Conservation (phyloP, 2,797 vertebrate genomes). For the Loris lydekkerianus region DNA sequence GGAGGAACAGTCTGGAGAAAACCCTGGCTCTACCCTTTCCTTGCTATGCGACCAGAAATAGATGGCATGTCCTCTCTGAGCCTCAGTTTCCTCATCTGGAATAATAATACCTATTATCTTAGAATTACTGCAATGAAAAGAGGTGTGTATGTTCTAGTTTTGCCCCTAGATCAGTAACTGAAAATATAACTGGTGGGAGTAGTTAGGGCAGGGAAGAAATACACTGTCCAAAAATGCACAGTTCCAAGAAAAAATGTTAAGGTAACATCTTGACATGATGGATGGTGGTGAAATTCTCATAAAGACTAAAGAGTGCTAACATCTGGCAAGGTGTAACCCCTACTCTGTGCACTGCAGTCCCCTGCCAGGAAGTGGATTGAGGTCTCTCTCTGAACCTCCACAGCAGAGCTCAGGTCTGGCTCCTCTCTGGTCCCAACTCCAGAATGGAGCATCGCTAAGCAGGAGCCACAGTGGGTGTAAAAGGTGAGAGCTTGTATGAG, state of each 20-base stretch:
- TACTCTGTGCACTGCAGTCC: not conserved
- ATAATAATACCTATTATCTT: slow-evolving; percentile 29
- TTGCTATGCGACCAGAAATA: not conserved
- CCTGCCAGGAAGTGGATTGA: not conserved
- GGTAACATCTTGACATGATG: slow-evolving; percentile 6
- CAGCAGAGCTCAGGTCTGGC: not conserved
- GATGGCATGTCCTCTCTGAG: not conserved
- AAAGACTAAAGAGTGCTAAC: slow-evolving; percentile 39
- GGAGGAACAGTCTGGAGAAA: not conserved
- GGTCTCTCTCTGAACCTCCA: not conserved
- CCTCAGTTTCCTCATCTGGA: slow-evolving; percentile 40
- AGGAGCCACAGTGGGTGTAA: not conserved
- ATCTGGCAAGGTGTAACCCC: not conserved
- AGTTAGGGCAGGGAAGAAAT: not conserved
- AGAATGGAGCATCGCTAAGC: not conserved
- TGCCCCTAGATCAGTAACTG: not conserved
- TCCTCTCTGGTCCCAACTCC: not conserved
- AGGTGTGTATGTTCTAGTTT: not conserved
- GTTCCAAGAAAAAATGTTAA: slow-evolving; percentile 22
- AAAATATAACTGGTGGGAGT: not conserved
- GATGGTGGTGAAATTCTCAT: slow-evolving; percentile 40
- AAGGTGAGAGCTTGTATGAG: not conserved
- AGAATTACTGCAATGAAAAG: slow-evolving; percentile 37
- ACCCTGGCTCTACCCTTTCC: not conserved
- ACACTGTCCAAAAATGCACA: not conserved